Conservation (phyloP, 2,113 vertebrate genomes). For the Notechis scutatus region DNA sequence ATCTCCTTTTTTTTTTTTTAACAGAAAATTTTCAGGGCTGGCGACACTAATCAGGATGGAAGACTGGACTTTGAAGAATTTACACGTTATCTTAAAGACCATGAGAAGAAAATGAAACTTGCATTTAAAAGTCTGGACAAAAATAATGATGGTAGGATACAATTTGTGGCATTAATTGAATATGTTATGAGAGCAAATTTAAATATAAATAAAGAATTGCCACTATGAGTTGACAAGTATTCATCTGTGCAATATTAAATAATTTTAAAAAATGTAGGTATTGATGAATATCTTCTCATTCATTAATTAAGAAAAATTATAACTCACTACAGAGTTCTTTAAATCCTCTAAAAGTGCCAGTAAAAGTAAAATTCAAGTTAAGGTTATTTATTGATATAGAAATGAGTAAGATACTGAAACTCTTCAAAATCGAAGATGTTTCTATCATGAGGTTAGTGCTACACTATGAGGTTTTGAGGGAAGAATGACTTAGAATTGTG, state of each 20-base stretch:
- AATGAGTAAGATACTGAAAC: not conserved
- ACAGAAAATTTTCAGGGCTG: conserved; percentile 90
- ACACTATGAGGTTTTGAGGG: not conserved
- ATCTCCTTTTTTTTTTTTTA: conserved; percentile 13
- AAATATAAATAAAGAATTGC: not conserved
- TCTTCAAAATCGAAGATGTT: not conserved
- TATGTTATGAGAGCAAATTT: not conserved
- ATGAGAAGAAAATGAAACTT: conserved; percentile 92
- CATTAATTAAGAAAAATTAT: not conserved
- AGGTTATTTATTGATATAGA: not conserved
- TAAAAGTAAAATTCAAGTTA: not conserved
- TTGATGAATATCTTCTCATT: not conserved
- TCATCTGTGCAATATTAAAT: not conserved
- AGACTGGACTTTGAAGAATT: conserved; percentile 92
- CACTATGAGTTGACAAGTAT: not conserved
- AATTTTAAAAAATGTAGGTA: not conserved
- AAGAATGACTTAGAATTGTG: not conserved
- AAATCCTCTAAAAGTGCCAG: not conserved
- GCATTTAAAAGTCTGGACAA: conserved; percentile 94
- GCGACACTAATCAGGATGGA: conserved; percentile 86
- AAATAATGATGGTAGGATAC: conserved; percentile 86
- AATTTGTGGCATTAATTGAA: not conserved
- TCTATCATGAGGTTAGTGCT: not conserved
- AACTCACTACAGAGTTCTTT: not conserved
- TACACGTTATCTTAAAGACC: conserved; percentile 89